Evolutionary conservation across 53 echinoderm and acorn worm species (phyloP).

Genomic region (Henricia sp.): DNA sequence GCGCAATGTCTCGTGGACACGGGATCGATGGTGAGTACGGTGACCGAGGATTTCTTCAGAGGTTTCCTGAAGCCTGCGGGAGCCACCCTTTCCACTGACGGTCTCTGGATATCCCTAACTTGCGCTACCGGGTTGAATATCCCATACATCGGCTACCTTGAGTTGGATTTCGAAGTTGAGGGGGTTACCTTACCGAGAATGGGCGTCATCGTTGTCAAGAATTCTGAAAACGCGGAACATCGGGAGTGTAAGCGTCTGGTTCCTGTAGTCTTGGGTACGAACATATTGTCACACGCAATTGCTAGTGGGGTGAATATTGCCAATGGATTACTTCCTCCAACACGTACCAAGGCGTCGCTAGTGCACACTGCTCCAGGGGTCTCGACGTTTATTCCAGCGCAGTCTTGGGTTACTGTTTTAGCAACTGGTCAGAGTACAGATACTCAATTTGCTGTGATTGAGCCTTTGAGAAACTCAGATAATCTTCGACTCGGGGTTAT

Average conservation of each 20-base stretch:
- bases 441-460: not conserved
- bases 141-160: conserved; percentile 36
- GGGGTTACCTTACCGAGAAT: conserved; percentile 6
- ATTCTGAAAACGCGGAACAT: not conserved
- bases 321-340: too few relatives aligned
- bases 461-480: conserved; percentile 23
- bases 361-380: not conserved
- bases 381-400: conserved; percentile 16
- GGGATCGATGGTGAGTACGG: conserved; percentile 1
- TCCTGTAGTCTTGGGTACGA: conserved; percentile 25
- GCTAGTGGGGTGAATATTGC: too few relatives aligned
- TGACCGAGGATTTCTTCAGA: conserved; percentile 33
- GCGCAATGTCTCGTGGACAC: conserved; percentile 30
- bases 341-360: not conserved
- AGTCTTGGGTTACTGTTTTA: conserved; percentile 17
- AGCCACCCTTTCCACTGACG: conserved; percentile 7
- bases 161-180: conserved; percentile 21
- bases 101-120: conserved; percentile 32
- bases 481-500: conserved; percentile 7
- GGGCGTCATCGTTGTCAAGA: conserved; percentile 7
- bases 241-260: conserved; percentile 1
- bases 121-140: conserved; percentile 33
- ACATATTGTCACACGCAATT: too few relatives aligned
- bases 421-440: not conserved
- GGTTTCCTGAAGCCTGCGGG: conserved; percentile 11